Evolutionary conservation across 2,113 vertebrate species (phyloP).

Genomic region (Microtus montanus): DNA sequence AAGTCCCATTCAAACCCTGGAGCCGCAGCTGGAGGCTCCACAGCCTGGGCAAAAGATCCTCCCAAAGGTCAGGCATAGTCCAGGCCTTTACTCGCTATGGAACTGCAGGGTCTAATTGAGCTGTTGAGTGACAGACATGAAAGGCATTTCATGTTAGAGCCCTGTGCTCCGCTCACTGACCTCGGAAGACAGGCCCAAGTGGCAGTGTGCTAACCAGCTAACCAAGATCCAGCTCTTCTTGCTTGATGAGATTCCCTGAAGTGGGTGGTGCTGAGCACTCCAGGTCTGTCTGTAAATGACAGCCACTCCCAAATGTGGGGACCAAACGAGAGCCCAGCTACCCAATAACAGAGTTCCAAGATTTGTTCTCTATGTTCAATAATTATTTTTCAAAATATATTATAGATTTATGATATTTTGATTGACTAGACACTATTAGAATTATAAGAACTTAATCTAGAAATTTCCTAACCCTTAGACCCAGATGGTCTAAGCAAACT

Average conservation of each 20-base stretch:
- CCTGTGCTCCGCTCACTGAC: neutral
- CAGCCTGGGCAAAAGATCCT: neutral
- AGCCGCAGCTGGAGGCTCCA: conserved; percentile 20
- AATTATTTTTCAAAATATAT: neutral
- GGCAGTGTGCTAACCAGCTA: neutral
- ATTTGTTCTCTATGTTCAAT: neutral
- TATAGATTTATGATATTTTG: neutral
- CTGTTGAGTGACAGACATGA: conserved; percentile 52
- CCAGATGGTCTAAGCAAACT: neutral
- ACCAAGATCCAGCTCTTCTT: neutral
- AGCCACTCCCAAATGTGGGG: neutral
- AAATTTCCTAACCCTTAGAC: conserved; percentile 19
- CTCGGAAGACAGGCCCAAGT: conserved; percentile 43
- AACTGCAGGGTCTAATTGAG: conserved; percentile 58
- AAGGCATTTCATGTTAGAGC: conserved; percentile 32
- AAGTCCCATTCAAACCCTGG: conserved; percentile 48
- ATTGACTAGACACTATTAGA: too few relatives aligned
- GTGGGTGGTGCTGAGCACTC: neutral
- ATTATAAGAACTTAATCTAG: neutral
- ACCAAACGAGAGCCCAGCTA: neutral
- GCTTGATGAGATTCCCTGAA: neutral
- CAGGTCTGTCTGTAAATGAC: neutral
- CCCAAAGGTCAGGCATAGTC: neutral
- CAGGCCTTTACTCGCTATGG: neutral
- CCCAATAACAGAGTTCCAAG: neutral